These are phyloP conservation scores for Brachionus manjavacas DNA, from an alignment of 1,140 invertebrate species.

Conservation along the genomic window DNA sequence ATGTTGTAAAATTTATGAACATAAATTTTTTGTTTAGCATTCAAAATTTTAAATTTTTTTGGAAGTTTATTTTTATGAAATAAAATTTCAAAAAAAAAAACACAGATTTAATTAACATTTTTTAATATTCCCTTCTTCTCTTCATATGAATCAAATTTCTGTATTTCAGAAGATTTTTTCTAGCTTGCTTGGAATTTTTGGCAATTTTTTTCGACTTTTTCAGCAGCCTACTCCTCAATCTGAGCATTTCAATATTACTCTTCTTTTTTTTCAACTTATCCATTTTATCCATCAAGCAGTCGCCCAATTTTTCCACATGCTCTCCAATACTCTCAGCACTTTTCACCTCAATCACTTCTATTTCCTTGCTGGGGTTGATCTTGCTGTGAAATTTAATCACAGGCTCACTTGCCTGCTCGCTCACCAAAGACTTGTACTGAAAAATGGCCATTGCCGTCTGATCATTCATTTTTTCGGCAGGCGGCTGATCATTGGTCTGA, in stretches of 20 bases:
- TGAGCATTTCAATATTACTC: not conserved
- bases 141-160: conserved; percentile 16
- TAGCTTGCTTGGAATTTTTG: not conserved
- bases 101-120: no score
- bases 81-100: no score
- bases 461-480: not conserved
- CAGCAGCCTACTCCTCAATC: not conserved
- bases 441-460: not conserved
- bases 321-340: not conserved
- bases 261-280: not conserved
- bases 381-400: conserved; percentile 25
- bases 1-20: no score
- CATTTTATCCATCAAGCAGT: not conserved
- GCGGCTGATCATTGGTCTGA: not conserved
- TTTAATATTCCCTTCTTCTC: no score
- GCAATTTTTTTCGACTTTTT: conserved; percentile 14
- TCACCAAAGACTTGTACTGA: not conserved
- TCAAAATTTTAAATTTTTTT: no score
- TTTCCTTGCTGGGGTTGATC: conserved; percentile 5
- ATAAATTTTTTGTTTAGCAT: no score
- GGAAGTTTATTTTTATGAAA: no score
- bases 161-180: not conserved
- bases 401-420: not conserved
- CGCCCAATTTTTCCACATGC: not conserved
- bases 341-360: conserved; percentile 2